Evolutionary conservation across 1,140 invertebrate genomes (phyloP), one percentile per base, ranked within the genome.

Genomic region (Ceratina australensis): DNA sequence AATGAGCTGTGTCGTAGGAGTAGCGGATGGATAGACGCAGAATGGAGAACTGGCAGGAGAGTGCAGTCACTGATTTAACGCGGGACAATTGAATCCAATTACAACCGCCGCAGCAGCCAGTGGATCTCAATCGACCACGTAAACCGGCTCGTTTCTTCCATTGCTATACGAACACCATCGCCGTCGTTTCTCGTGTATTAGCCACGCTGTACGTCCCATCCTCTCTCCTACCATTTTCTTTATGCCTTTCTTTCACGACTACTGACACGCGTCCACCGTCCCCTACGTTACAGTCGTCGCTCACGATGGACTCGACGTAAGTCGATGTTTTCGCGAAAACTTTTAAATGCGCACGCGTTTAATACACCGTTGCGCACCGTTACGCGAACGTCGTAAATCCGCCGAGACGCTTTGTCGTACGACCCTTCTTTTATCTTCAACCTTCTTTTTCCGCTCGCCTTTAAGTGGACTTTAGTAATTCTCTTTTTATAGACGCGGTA

Each of bases 11-110:
- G 84, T 86, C 87, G 86, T 83, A 85, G 85, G 81, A 88, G 82
- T 85, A 84, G 79, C 82, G 88, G 83, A 89, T 78, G 89, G 86
- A 88, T 87, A 85, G 83, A 88, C 88, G 81, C 81, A 85, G 82
- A 88, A 86, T 80, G 82, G 72, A 82, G 82, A 86, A 83, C 77
- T 81, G 83, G 77, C 86, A 82, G 83, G 82, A 82, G 87, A 87
- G 86, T 86, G 90, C 88, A 90, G 90, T 91, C 89, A 90, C 90
- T 91, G 90, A 92, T 91, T 92, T 91, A 92, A 92, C 90, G 90
- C 88, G 89, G 91, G 90, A 92, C 90, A 92, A 92, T 92, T 90
- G 91, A 91, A 92, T 92, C 89, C 91, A 92, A 92, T 92, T 92
- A 92, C 91, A 91, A 91, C 78, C 85, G 87, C 89, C 84, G 87